These are phyloP conservation scores for Epinotia brunnichana DNA, from an alignment of 2,888 invertebrate genomes.

Conservation along the genomic window DNA sequence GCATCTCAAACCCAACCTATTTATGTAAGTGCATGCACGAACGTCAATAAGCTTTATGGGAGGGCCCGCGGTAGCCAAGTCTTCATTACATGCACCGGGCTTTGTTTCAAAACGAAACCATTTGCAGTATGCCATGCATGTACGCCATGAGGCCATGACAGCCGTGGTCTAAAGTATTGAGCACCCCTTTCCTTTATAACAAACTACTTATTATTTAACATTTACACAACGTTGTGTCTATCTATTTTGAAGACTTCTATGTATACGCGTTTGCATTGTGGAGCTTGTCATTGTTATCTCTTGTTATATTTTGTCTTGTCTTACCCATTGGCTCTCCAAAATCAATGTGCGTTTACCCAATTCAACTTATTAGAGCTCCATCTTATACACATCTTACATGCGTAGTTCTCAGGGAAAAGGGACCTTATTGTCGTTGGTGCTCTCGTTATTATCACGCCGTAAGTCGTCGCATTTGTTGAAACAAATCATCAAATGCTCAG, in stretches of 20 bases:
- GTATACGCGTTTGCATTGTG: background rate
- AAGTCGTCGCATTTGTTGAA: too few relatives aligned
- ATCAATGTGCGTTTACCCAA: background rate
- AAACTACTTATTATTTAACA: too few relatives aligned
- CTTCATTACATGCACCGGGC: slow-evolving; percentile 25
- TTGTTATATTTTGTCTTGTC: background rate
- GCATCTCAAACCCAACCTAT: slow-evolving; percentile 26
- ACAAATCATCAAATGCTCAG: too few relatives aligned
- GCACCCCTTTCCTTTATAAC: too few relatives aligned
- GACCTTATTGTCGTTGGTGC: too few relatives aligned
- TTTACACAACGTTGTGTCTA: background rate
- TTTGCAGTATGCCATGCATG: slow-evolving; percentile 1
- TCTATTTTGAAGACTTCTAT: too few relatives aligned
- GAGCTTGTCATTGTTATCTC: background rate
- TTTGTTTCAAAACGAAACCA: slow-evolving; percentile 36
- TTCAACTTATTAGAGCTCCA: background rate
- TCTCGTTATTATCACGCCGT: too few relatives aligned
- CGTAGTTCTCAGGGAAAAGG: too few relatives aligned
- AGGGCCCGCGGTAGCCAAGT: slow-evolving; percentile 17
- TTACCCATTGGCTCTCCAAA: background rate
- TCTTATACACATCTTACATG: too few relatives aligned
- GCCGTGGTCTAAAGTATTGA: too few relatives aligned
- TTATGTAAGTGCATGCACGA: slow-evolving; percentile 25
- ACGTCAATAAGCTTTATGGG: slow-evolving; percentile 42
- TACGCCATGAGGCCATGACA: background rate